Conservation (phyloP, 2,888 invertebrate genomes). For the Mythimna pallens region DNA sequence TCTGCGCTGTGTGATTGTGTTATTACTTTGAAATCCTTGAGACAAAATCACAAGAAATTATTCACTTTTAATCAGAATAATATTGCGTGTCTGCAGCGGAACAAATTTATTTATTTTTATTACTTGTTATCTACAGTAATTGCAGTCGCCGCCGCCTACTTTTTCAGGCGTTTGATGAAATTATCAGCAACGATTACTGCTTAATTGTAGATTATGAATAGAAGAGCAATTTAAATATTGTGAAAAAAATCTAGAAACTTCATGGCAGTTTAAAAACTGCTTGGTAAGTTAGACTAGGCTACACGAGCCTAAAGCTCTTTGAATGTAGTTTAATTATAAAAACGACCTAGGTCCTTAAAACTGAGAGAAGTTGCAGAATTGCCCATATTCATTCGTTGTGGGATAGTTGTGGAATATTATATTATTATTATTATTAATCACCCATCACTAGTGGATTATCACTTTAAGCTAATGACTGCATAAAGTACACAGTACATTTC, state of each 20-base stretch:
- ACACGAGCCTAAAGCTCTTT: neutral
- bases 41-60: conserved; percentile 22
- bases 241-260: conserved; percentile 33
- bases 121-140: conserved; percentile 14
- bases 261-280: conserved; percentile 23
- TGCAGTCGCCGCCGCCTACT: conserved; percentile 17
- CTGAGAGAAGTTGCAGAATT: neutral
- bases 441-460: neutral
- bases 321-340: neutral
- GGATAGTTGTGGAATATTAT: no score
- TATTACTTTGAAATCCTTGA: conserved; percentile 49
- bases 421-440: no score
- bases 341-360: neutral
- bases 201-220: conserved; percentile 36
- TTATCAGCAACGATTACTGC: conserved; percentile 30
- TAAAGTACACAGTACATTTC: neutral
- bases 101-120: conserved; percentile 44
- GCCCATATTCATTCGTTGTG: neutral
- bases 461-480: neutral
- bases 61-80: conserved; percentile 16
- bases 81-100: conserved; percentile 53
- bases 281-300: neutral
- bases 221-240: conserved; percentile 15
- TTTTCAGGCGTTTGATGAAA: conserved; percentile 51
- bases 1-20: conserved; percentile 9